A percentile compares a stretch with the other conserved stretches of the same genome.
These are phyloP conservation scores for Caenorhabditis virilis DNA, from an alignment of 2,888 invertebrate species.

Conservation along the genomic window DNA sequence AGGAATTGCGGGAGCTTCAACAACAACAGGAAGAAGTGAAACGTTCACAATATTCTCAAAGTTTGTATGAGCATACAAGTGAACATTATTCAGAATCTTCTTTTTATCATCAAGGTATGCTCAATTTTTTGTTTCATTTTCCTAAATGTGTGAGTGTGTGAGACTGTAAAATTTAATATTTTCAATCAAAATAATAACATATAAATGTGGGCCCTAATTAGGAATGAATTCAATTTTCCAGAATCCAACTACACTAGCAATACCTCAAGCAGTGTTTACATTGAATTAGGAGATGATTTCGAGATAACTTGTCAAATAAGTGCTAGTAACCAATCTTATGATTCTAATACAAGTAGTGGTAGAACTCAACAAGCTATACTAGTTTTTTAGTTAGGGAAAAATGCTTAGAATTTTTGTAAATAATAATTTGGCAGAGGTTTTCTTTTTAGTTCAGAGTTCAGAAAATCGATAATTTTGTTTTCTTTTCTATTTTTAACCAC, in stretches of 20 bases:
- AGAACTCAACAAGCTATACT: not conserved
- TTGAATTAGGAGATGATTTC: conserved; percentile 41
- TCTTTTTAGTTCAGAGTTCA: conserved; percentile 8
- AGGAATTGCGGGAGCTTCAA: conserved; percentile 2
- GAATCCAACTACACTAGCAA: conserved; percentile 1
- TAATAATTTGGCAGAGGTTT: too few species aligned
- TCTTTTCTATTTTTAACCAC: too few species aligned
- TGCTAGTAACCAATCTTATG: not conserved
- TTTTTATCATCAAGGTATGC: conserved; percentile 32
- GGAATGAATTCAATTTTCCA: not conserved
- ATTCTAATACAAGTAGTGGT: not conserved
- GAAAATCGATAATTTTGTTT: too few species aligned
- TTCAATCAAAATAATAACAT: too few species aligned
- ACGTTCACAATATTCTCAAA: conserved; percentile 21
- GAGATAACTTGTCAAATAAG: conserved; percentile 29
- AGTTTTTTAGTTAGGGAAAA: conserved; percentile 23
- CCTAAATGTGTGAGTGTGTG: conserved; percentile 1
- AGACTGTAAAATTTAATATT: conserved; percentile 9
- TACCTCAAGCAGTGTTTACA: conserved; percentile 36
- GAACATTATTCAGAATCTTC: conserved; percentile 19
- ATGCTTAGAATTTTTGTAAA: too few species aligned
- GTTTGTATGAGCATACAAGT: conserved; percentile 19
- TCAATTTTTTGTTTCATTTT: too few species aligned
- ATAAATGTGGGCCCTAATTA: too few species aligned
- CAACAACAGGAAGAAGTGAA: conserved; percentile 18